Percentiles rank a stretch among this genome's conserved stretches.
phyloP scores from a whole-genome alignment of 2,888 invertebrate genomes.

The Escarpia spicata region DNA sequence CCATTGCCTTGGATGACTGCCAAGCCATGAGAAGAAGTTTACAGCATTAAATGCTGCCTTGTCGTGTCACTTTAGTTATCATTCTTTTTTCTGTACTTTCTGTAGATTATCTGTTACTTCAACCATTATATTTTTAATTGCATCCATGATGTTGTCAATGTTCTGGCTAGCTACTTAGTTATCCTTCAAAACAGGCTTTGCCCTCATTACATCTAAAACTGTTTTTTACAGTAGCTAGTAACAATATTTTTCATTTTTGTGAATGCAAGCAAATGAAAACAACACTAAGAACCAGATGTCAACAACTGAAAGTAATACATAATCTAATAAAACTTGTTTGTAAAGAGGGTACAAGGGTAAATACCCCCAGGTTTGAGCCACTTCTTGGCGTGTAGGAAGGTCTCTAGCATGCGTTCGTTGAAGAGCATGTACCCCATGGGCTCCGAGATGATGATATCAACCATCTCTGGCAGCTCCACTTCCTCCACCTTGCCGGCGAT shows the following conservation, averaged over 20 bases:
- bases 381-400: constrained; percentile 97
- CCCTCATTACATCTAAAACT: not conserved
- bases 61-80: not conserved
- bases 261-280: not conserved
- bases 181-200: not conserved
- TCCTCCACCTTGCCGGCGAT: constrained; percentile 99
- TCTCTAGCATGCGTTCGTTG: constrained; percentile 98
- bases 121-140: not conserved
- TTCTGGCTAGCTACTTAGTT: not conserved
- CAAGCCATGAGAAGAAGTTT: not conserved
- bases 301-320: not conserved
- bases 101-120: not conserved
- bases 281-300: not conserved
- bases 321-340: not conserved
- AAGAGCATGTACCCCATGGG: constrained; percentile 99
- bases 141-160: not conserved
- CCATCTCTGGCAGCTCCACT: constrained; percentile 91
- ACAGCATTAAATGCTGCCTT: not conserved
- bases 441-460: constrained; percentile 97
- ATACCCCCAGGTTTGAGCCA: constrained; percentile 80
- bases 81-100: not conserved
- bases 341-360: not conserved
- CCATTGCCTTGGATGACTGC: not conserved
- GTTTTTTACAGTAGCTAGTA: not conserved
- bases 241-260: too few relatives aligned